Base-by-base conservation (phyloP, 2,888 invertebrate genomes). In the Galerucella nymphaeae region DNA sequence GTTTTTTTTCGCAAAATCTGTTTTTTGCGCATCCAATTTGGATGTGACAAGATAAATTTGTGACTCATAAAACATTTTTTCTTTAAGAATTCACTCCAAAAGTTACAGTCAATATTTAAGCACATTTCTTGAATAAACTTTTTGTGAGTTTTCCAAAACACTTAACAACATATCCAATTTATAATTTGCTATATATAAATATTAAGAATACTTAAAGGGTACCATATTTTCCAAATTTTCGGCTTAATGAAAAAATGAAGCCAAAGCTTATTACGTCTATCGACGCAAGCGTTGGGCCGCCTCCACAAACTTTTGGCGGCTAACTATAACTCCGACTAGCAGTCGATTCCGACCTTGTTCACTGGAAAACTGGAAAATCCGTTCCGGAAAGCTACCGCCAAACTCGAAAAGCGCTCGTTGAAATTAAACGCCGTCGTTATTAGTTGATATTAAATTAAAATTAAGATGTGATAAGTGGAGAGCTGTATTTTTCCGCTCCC, bases 221-320 rank as follows among this genome's bases (percentile, higher is more conserved):
- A 30, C 30, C 30, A 30, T 30, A 30, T 30, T 30, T 30, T 30
- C 8, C 30, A 2, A 30, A 30, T 2, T n/a, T n/a, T n/a, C n/a
- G n/a, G n/a, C n/a, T n/a, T n/a, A n/a, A n/a, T 45, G 1, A 13
- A 11, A 45, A 45, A 45, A 13, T 45, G 41, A 77, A 66, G 70
- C 66, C 63, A 66, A 59, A 63, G 67, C 58, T 42, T 61, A 45
- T 53, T 58, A 58, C 63, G 18, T 45, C 41, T 62, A 30, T 59
- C 69, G 72, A 74, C 76, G 76, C 76, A 63, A 66, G 76, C 76
- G 76, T 73, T 66, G 53, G 66, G 45, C 38, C 73, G 69, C 67
- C 71, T 53, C 63, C 73, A 58, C 70, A 73, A 73, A 76, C 66
- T 76, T 76, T 76, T 72, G 74, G 74, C 76, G 76, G 72, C 72